Conservation (phyloP, 2,888 invertebrate species). For the Andrena dorsata region DNA sequence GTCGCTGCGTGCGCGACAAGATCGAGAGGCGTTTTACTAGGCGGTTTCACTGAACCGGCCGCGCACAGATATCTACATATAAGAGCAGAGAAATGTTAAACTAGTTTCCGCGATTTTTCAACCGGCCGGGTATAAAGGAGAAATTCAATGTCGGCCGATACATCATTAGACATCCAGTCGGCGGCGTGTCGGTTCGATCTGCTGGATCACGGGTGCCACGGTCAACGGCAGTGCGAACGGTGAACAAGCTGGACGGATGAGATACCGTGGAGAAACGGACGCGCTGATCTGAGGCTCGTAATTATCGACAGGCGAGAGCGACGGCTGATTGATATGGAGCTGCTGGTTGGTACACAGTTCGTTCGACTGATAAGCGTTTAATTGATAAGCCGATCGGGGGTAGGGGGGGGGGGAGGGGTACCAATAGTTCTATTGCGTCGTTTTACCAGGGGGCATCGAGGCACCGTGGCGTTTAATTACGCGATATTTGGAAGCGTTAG, state of each 20-base stretch:
- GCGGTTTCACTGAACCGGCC: conserved; percentile 62
- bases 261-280: conserved; percentile 33
- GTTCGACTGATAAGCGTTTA: neutral
- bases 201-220: conserved; percentile 38
- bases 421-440: neutral
- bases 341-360: conserved; percentile 77
- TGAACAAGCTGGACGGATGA: conserved; percentile 51
- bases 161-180: conserved; percentile 79
- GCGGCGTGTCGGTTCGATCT: conserved; percentile 69
- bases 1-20: conserved; percentile 1
- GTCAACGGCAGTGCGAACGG: conserved; percentile 8
- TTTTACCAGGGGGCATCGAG: neutral
- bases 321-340: conserved; percentile 73
- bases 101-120: conserved; percentile 83
- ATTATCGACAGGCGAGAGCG: conserved; percentile 45
- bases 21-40: conserved; percentile 53
- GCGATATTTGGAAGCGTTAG: no score
- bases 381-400: neutral
- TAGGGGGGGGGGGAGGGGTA: neutral
- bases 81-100: conserved; percentile 82
- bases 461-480: neutral
- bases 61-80: conserved; percentile 64
- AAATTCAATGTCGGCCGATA: conserved; percentile 81
- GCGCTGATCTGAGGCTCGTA: conserved; percentile 20
- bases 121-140: conserved; percentile 82